These are phyloP conservation scores for Dolichoris vasculosae DNA, from an alignment of 1,140 invertebrate species.

Conservation along the genomic window DNA sequence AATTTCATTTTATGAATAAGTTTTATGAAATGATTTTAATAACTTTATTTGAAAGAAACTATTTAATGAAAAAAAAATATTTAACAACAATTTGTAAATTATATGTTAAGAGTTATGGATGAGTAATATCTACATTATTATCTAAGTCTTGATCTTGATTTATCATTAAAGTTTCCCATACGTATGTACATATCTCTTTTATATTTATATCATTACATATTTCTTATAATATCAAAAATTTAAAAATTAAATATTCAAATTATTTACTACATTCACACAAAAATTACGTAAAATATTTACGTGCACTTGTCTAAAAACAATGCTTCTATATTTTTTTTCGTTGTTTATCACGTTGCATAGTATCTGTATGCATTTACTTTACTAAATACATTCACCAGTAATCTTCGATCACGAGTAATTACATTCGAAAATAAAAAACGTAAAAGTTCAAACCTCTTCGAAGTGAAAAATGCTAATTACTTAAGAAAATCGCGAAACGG, in stretches of 20 bases:
- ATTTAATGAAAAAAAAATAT: too few relatives aligned
- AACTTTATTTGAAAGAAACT: too few relatives aligned
- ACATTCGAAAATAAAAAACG: conserved; percentile 14
- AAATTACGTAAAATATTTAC: conserved; percentile 35
- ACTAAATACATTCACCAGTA: conserved; percentile 11
- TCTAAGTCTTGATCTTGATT: background rate
- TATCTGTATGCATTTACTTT: background rate
- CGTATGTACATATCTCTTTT: background rate
- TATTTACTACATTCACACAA: conserved; percentile 5
- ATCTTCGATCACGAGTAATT: conserved; percentile 41
- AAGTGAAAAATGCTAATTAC: conserved; percentile 39
- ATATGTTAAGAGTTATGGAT: background rate
- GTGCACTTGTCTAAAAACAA: conserved; percentile 37
- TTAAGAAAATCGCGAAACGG: conserved; percentile 8
- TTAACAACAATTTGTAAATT: too few relatives aligned
- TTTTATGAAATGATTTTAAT: too few relatives aligned
- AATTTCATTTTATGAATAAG: too few relatives aligned
- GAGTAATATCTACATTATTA: background rate
- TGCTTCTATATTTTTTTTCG: conserved; percentile 8
- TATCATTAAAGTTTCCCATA: background rate
- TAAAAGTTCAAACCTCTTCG: conserved; percentile 11
- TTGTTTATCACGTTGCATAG: background rate
- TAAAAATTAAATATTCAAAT: background rate
- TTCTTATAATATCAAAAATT: background rate
- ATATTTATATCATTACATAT: background rate